These are phyloP conservation scores for Cyprinodon variegatus DNA, from an alignment of 2,113 vertebrate genomes.

Conservation along the genomic window DNA sequence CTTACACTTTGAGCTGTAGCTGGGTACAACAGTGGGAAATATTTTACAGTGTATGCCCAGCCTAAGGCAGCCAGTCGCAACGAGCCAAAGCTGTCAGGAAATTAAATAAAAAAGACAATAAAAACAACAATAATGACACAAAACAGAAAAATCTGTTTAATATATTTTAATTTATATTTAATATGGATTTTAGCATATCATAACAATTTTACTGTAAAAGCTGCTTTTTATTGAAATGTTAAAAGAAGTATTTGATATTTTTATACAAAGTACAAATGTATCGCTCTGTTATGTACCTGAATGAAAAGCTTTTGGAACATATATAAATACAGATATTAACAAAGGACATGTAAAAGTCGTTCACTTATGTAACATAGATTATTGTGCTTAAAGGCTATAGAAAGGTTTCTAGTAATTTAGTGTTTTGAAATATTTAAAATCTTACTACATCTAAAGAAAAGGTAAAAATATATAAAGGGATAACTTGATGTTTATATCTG, in stretches of 20 bases:
- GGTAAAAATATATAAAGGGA: slow-evolving; percentile 58
- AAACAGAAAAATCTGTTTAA: slow-evolving; percentile 23
- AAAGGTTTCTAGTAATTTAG: slow-evolving; percentile 28
- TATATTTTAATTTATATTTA: slow-evolving; percentile 53
- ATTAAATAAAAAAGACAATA: not conserved
- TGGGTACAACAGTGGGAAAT: too few species aligned
- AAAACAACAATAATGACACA: slow-evolving; percentile 22
- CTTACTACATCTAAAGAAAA: slow-evolving; percentile 29
- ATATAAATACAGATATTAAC: slow-evolving; percentile 43
- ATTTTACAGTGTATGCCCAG: too few species aligned
- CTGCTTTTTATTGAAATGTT: slow-evolving; percentile 26
- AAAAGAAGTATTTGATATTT: slow-evolving; percentile 23
- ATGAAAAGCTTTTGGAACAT: slow-evolving; percentile 33
- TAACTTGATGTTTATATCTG: slow-evolving; percentile 42
- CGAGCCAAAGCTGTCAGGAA: not conserved
- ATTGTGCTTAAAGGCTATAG: slow-evolving; percentile 28
- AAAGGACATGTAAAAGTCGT: slow-evolving; percentile 39
- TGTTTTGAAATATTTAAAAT: slow-evolving; percentile 19
- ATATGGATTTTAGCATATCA: slow-evolving; percentile 44
- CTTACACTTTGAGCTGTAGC: too few species aligned
- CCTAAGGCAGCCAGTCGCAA: not conserved
- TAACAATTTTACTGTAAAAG: slow-evolving; percentile 32
- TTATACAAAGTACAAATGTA: slow-evolving; percentile 42
- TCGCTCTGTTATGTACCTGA: slow-evolving; percentile 32
- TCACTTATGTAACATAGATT: slow-evolving; percentile 21